phyloP scores from a whole-genome alignment of 2,113 vertebrate species.

The Ictalurus furcatus region DNA sequence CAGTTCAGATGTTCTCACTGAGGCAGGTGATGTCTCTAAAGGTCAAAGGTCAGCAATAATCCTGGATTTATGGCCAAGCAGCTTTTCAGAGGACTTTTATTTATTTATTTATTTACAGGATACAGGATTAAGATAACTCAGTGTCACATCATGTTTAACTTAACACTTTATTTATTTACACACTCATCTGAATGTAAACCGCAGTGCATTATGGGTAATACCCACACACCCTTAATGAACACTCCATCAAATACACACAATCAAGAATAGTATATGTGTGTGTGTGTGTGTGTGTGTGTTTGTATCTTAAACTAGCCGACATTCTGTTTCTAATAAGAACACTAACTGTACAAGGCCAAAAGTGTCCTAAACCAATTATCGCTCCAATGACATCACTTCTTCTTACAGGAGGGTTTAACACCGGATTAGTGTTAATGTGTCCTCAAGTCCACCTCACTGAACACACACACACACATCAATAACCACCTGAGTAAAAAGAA shows the following conservation, averaged over 20 bases:
- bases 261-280: neutral
- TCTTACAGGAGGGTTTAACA: neutral
- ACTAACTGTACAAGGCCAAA: neutral
- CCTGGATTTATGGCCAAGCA: neutral
- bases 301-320: neutral
- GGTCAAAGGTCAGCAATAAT: constrained; percentile 5
- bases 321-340: neutral
- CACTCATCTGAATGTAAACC: neutral
- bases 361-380: neutral
- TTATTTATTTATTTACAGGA: neutral
- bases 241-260: too few relatives aligned
- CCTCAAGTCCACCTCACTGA: too few relatives aligned
- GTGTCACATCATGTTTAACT: neutral
- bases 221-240: too few relatives aligned
- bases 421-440: too few relatives aligned
- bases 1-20: neutral
- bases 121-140: neutral
- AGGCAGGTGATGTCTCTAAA: neutral
- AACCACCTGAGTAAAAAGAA: neutral
- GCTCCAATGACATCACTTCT: neutral
- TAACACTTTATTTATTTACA: neutral
- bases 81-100: neutral
- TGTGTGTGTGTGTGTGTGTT: neutral
- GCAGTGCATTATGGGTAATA: too few relatives aligned
- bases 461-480: neutral